These are phyloP conservation scores for Hydrotaea diabolus DNA, from an alignment of 2,888 invertebrate genomes.

Conservation along the genomic window DNA sequence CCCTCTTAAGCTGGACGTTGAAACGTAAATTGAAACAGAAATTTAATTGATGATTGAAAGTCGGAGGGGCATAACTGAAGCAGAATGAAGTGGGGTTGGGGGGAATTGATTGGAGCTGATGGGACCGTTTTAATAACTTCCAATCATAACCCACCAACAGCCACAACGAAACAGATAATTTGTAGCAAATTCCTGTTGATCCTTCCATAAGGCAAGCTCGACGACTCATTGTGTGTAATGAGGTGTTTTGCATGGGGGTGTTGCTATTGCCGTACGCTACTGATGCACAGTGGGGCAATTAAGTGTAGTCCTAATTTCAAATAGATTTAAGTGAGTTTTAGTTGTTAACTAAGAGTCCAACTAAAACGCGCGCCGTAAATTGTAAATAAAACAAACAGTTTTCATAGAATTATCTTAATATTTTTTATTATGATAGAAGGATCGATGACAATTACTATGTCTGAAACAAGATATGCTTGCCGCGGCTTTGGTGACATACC, in stretches of 20 bases:
- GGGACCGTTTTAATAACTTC: slow-evolving; percentile 5
- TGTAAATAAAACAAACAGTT: too few relatives aligned
- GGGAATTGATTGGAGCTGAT: not conserved
- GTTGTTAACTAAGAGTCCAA: too few relatives aligned
- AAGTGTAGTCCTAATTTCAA: too few relatives aligned
- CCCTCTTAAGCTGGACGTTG: not conserved
- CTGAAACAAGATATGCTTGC: too few relatives aligned
- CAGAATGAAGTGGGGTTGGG: not conserved
- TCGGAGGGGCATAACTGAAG: not conserved
- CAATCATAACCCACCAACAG: not conserved
- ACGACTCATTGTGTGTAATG: not conserved
- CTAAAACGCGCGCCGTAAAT: too few relatives aligned
- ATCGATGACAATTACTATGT: too few relatives aligned
- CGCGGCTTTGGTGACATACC: too few relatives aligned
- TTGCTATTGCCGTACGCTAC: not conserved
- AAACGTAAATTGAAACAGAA: slow-evolving; percentile 10
- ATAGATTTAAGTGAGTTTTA: too few relatives aligned
- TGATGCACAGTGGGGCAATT: not conserved
- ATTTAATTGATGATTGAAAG: not conserved
- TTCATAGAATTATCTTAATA: too few relatives aligned
- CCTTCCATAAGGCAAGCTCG: not conserved
- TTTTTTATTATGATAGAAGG: too few relatives aligned
- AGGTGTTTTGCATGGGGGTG: not conserved
- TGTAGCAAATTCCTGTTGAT: slow-evolving; percentile 19
- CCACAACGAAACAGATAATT: slow-evolving; percentile 21